phyloP scores from a whole-genome alignment of 2,797 vertebrate genomes.

The Trichosurus vulpecula region DNA sequence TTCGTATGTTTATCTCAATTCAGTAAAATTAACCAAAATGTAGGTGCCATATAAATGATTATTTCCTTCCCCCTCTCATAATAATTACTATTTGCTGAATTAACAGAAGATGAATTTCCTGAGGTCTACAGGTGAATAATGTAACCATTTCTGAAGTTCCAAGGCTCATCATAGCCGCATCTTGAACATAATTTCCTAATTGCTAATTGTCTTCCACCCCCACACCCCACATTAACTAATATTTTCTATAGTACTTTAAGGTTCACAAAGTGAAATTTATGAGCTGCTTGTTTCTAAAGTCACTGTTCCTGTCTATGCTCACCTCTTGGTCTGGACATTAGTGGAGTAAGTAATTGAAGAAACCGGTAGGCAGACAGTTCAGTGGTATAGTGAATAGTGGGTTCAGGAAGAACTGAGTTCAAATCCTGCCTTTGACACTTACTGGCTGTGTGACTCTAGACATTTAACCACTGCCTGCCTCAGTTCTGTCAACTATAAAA shows the following conservation, averaged over 20 bases:
- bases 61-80: not conserved
- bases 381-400: not conserved
- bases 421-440: not conserved
- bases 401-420: not conserved
- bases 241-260: not conserved
- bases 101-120: too few species aligned
- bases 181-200: not conserved
- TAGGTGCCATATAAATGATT: not conserved
- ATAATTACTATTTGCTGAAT: not conserved
- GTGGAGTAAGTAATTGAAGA: not conserved
- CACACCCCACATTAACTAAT: not conserved
- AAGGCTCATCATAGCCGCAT: not conserved
- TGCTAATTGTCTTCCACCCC: not conserved
- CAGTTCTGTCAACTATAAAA: not conserved
- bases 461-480: not conserved
- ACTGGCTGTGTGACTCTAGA: not conserved
- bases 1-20: not conserved
- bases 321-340: not conserved
- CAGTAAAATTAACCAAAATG: not conserved
- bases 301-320: not conserved
- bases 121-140: not conserved
- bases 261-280: not conserved
- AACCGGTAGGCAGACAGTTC: not conserved
- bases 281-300: not conserved
- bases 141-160: not conserved